A percentile compares a stretch with the other conserved stretches of the same genome.
phyloP scores from a whole-genome alignment of 2,888 invertebrate species.

The Ametastegia equiseti region DNA sequence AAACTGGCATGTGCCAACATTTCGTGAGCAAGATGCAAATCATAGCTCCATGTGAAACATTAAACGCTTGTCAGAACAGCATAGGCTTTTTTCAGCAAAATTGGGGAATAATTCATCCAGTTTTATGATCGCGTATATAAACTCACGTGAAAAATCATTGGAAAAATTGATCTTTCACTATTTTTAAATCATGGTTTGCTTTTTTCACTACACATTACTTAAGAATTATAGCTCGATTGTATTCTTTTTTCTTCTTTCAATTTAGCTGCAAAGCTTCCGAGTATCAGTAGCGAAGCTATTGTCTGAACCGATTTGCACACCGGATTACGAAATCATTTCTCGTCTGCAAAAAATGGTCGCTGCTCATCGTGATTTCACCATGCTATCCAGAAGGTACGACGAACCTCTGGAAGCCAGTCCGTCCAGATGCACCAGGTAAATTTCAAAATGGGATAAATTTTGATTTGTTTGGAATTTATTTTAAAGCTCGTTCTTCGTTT shows the following conservation, averaged over 20 bases:
- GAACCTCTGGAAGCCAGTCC: constrained; percentile 78
- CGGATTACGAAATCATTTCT: constrained; percentile 87
- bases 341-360: constrained; percentile 90
- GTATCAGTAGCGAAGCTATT: constrained; percentile 86
- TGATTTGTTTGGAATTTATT: background rate
- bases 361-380: constrained; percentile 91
- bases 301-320: constrained; percentile 84
- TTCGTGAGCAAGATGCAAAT: constrained; percentile 36
- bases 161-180: background rate
- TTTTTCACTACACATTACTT: background rate
- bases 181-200: background rate
- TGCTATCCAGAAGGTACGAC: constrained; percentile 87
- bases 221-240: background rate
- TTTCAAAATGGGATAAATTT: constrained; percentile 44
- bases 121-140: too few relatives aligned
- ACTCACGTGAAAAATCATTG: background rate
- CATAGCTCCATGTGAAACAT: background rate
- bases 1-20: constrained; percentile 13
- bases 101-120: background rate
- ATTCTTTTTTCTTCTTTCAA: constrained; percentile 34
- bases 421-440: constrained; percentile 74
- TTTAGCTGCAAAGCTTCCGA: constrained; percentile 84
- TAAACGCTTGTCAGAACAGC: background rate
- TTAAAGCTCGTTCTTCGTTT: background rate
- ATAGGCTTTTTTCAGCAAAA: background rate